Conservation (phyloP, 2,888 invertebrate species). For the Urechis unicinctus region DNA sequence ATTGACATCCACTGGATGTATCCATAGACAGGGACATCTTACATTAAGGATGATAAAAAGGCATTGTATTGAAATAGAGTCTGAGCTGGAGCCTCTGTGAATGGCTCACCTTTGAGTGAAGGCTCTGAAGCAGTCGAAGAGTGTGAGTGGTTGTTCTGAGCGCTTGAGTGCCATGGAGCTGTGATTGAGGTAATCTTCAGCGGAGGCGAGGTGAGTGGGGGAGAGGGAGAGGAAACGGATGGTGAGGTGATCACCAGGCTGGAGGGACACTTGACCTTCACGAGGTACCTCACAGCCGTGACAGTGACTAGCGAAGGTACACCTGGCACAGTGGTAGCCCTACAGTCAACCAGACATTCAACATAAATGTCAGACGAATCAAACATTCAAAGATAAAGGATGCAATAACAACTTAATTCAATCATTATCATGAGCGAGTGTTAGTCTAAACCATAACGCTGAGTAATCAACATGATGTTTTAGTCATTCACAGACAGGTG, state of each 20-base stretch:
- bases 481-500: not conserved
- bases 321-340: conserved; percentile 60
- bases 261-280: conserved; percentile 52
- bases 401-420: too few relatives aligned
- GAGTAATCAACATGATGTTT: not conserved
- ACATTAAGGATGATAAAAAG: too few relatives aligned
- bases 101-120: conserved; percentile 58
- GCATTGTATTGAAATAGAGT: too few relatives aligned
- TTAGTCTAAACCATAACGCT: too few relatives aligned
- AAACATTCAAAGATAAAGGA: too few relatives aligned
- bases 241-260: conserved; percentile 56
- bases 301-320: conserved; percentile 57
- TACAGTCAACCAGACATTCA: too few relatives aligned
- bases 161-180: conserved; percentile 53
- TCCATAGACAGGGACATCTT: too few relatives aligned
- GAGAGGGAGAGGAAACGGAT: conserved; percentile 43
- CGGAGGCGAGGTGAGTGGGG: conserved; percentile 41
- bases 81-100: too few relatives aligned
- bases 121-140: conserved; percentile 61
- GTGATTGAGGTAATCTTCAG: conserved; percentile 48
- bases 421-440: too few relatives aligned
- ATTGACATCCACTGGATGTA: too few relatives aligned
- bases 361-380: too few relatives aligned
- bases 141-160: conserved; percentile 55
- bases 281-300: conserved; percentile 56